Evolutionary conservation across 2,797 vertebrate species (phyloP), one percentile per base, ranked within the genome.

Genomic region (Centropyge bicolor): DNA sequence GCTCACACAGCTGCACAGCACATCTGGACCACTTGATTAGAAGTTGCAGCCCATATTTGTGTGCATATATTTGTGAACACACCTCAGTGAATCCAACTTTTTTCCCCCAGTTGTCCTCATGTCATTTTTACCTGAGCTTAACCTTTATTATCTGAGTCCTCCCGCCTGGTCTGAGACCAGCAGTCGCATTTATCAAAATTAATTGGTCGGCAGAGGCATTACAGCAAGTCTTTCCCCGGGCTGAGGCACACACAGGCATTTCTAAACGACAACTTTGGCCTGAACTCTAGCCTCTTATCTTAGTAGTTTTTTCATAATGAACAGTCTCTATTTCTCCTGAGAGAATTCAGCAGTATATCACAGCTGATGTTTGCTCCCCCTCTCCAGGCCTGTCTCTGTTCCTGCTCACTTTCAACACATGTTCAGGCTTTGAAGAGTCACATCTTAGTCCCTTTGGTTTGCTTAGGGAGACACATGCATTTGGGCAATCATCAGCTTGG

Each of bases 131-230:
- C 9, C 24, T 51, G 65, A 71, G 63, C 40, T 77, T 59, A 73
- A 65, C 59, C 75, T 83, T 69, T 80, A 68, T 71, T 59, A 77
- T 73, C 61, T 35, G 27, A 31, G 64, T 68, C 73, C 65, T 70
- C 61, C 69, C 51, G 63, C 66, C 51, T 31, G 80, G 61, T 77
- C 75, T 74, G 80, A 85, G 70, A 87, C 65, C 70, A 79, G 81
- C 75, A 74, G 87, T 70, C 63, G 69, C 88, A 93, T 95, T 91
- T 86, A 93, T 94, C 91, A 92, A 82, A 94, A 88, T 92, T 91
- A 94, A 94, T 94, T 94, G 93, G 91, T 86, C 67, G 46, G 74
- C n/a, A 57, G 77, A 67, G 56, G 76, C 67, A 67, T 80, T 87
- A 80, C 73, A 87, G 74, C 80, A 76, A 85, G 82, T 73, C 52